Conservation (phyloP, 2,113 vertebrate species). For the Cygnus buccinator region DNA sequence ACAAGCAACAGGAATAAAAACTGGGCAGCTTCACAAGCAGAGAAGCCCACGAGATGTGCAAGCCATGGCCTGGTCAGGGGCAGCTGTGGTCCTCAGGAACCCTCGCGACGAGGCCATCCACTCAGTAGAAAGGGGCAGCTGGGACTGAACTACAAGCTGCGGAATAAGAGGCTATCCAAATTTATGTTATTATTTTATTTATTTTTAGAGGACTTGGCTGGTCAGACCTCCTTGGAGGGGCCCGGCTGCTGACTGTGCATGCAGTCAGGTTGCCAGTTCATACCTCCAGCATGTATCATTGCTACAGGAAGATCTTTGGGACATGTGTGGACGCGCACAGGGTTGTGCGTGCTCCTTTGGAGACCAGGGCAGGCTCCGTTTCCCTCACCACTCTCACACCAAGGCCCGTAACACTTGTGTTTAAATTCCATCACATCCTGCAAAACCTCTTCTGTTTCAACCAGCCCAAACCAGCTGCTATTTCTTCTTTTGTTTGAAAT, state of each 20-base stretch:
- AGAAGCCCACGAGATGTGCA: background rate
- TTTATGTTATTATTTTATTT: background rate
- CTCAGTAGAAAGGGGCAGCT: background rate
- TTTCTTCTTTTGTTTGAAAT: constrained; percentile 59
- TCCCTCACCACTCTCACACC: background rate
- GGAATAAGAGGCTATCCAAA: background rate
- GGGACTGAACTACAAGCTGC: background rate
- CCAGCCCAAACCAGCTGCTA: constrained; percentile 41
- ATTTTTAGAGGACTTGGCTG: background rate
- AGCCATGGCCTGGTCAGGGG: background rate
- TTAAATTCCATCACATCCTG: constrained; percentile 21
- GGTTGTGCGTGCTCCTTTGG: background rate
- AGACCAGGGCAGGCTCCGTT: background rate
- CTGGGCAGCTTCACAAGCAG: background rate
- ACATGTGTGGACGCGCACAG: accelerated
- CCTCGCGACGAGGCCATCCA: background rate
- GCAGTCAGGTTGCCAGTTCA: background rate
- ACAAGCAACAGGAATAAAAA: background rate
- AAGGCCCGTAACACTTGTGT: background rate
- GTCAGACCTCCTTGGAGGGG: background rate
- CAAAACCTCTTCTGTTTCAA: constrained; percentile 27
- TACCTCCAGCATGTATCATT: background rate
- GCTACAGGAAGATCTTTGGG: background rate
- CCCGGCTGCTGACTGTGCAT: background rate
- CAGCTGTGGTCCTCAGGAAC: background rate